Evolutionary conservation across 1,140 invertebrate genomes (phyloP), one percentile per base, ranked within the genome.

Genomic region (Conopomorpha cramerella): DNA sequence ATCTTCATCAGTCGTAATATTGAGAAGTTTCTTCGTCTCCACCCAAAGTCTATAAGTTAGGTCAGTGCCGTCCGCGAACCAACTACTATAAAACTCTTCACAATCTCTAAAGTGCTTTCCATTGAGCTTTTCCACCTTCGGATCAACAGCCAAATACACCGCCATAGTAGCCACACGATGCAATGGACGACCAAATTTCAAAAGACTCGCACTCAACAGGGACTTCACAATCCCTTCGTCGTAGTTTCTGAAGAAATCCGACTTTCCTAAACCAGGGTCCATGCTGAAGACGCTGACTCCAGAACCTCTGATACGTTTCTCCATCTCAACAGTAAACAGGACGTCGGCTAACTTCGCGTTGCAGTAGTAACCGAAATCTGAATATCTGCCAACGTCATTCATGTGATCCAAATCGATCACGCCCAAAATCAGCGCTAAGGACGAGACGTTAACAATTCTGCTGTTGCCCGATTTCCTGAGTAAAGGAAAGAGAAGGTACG

Each of bases 181-280:
- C 0, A 80, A 56, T 16, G 57, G 79, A 50, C 84, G 82, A 0
- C 40, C 67, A 60, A 35, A 81, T 8, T 36, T 46, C 36, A 38
- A 39, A 25, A 38, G 54, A 30, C 33, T 49, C n/a, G 40, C 27
- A 36, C 54, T 58, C 6, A 55, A 36, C 10, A 56, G 11, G 2
- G 74, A 72, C 23, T 48, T 55, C 36, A 81, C 68, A 32, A 74
- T 41, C 0, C 77, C 58, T n/a, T 66, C 57, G 34, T 80, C 71
- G 8, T 86, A 49, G 45, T 90, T 71, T 46, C 88, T 81, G 36
- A 88, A 87, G 14, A 92, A 77, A 16, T 85, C 81, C 1, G 90
- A 91, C 36, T 87, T 88, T 8, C 86, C 86, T 52, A 91, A 86
- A 12, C 91, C 91, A 16, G 92, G 92, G 57, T 90, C 90, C 38